Evolutionary conservation across 1,140 invertebrate genomes (phyloP).

Genomic region (Batillaria attramentaria): DNA sequence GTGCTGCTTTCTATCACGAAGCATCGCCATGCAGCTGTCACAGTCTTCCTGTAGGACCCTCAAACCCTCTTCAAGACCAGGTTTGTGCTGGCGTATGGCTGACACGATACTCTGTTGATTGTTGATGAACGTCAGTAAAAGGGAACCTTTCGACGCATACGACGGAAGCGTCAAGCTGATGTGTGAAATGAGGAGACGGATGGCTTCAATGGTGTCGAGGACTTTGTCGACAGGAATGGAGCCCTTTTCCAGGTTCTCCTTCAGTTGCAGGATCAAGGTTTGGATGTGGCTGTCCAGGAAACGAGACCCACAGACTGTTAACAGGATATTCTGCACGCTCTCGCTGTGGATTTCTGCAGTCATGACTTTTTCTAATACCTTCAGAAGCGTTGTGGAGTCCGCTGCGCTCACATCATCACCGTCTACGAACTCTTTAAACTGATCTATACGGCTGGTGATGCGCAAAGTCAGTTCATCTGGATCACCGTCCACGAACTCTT

Average conservation of each 20-base stretch:
- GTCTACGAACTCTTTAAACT: constrained; percentile 17
- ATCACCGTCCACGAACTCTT: background rate
- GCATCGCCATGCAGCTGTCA: background rate
- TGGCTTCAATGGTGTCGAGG: background rate
- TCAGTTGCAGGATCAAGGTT: background rate
- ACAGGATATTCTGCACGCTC: constrained; percentile 4
- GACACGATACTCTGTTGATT: background rate
- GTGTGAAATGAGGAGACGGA: background rate
- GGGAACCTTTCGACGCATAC: constrained; percentile 2
- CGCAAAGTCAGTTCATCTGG: background rate
- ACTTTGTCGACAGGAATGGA: background rate
- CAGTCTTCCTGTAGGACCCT: background rate
- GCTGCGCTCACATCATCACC: background rate
- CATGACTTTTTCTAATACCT: too few relatives aligned
- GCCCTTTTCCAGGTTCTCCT: background rate
- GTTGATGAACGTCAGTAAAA: background rate
- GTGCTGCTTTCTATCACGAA: background rate
- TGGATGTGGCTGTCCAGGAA: constrained; percentile 17
- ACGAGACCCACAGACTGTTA: background rate
- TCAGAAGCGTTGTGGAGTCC: background rate
- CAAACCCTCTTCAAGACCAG: constrained; percentile 1
- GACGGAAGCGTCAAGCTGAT: constrained; percentile 28
- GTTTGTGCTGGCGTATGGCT: background rate
- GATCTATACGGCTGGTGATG: background rate
- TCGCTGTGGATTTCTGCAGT: too few relatives aligned